phyloP scores from a whole-genome alignment of 2,888 invertebrate species.

The Tachina lurida region DNA sequence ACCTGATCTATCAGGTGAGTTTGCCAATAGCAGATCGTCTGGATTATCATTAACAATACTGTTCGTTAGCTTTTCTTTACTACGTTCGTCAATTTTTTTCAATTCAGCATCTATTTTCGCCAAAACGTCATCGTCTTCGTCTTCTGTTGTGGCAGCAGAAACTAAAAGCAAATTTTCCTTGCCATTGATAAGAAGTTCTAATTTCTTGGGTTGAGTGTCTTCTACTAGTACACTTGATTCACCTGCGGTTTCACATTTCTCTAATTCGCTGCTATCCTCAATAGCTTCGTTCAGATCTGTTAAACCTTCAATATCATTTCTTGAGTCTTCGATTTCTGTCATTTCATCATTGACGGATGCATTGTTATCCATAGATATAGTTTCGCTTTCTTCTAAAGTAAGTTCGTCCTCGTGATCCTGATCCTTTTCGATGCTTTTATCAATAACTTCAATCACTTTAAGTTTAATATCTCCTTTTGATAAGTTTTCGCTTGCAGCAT shows the following conservation, averaged over 20 bases:
- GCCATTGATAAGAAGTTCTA: slow-evolving; percentile 19
- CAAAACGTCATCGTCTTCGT: slow-evolving; percentile 70
- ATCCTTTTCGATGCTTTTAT: slow-evolving; percentile 34
- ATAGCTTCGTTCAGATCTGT: slow-evolving; percentile 40
- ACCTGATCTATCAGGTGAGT: slow-evolving; percentile 10
- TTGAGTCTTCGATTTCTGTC: slow-evolving; percentile 67
- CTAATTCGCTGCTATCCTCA: neutral
- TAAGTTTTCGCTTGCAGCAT: slow-evolving; percentile 6
- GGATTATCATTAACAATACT: neutral
- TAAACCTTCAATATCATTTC: slow-evolving; percentile 56
- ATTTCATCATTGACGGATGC: slow-evolving; percentile 71
- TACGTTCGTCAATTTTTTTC: slow-evolving; percentile 66
- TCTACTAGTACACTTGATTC: neutral
- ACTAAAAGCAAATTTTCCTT: slow-evolving; percentile 37
- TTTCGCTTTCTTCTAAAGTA: slow-evolving; percentile 74
- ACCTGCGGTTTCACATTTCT: neutral
- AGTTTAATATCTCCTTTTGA: slow-evolving; percentile 14
- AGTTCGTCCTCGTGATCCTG: slow-evolving; percentile 66
- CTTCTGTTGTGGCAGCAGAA: neutral
- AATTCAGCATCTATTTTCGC: slow-evolving; percentile 72
- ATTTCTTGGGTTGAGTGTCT: neutral
- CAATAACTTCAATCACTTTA: slow-evolving; percentile 22
- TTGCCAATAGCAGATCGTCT: neutral
- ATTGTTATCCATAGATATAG: slow-evolving; percentile 75
- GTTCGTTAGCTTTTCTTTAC: slow-evolving; percentile 51